These are phyloP conservation scores for Thysanoteuthis rhombus DNA, from an alignment of 2,888 invertebrate genomes.

Conservation along the genomic window DNA sequence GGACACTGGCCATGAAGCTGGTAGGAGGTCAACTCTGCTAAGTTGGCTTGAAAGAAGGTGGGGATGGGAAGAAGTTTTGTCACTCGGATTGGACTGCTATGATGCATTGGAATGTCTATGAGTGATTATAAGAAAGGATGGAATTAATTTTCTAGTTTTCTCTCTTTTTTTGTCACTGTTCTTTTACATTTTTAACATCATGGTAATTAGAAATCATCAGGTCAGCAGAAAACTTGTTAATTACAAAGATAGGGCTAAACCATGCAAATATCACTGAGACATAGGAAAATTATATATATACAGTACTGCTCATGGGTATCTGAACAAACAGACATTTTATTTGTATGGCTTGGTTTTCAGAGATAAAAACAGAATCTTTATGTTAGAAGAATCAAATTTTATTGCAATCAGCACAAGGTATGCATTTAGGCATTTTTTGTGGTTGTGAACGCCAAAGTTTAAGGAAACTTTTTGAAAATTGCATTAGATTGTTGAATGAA, in stretches of 20 bases:
- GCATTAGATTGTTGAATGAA: no score
- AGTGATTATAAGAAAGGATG: not conserved
- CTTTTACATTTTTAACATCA: not conserved
- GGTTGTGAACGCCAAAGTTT: no score
- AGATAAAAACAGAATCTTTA: no score
- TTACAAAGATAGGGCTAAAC: not conserved
- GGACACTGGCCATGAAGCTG: not conserved
- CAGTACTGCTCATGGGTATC: no score
- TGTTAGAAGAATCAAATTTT: no score
- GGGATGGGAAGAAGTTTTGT: not conserved
- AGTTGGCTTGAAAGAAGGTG: not conserved
- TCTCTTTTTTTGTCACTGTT: not conserved
- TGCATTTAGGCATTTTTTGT: no score
- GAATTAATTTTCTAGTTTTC: not conserved
- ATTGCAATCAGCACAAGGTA: no score
- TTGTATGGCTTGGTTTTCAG: no score
- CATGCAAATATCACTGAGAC: no score
- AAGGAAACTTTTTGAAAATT: no score
- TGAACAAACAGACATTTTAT: no score
- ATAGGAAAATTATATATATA: not conserved
- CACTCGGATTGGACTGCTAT: not conserved
- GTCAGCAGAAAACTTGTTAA: not conserved
- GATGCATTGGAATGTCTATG: not conserved
- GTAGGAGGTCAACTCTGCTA: not conserved
- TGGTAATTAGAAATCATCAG: not conserved